Evolutionary conservation across 2,888 invertebrate genomes (phyloP), one percentile per base, ranked within the genome.

Genomic region (Troglohyphantes excavatus): DNA sequence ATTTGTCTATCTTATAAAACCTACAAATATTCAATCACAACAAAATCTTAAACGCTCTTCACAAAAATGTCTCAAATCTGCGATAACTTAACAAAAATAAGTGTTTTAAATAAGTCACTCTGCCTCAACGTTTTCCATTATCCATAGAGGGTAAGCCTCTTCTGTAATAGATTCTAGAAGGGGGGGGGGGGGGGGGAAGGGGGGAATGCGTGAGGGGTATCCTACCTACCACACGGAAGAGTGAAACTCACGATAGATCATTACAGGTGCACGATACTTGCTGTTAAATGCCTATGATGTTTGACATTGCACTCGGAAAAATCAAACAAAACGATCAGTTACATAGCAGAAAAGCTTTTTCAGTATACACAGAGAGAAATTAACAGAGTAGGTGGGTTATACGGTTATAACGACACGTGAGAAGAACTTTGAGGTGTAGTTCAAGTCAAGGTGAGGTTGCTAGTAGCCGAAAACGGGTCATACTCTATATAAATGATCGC

Each of bases 241-340:
- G n/a, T 3, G 26, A 5, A 3, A 72, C 43, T 72, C 46, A 72
- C 53, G 72, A 46, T 26, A 72, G 43, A 72, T 72, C 72, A 72
- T 46, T 72, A 72, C 6, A 26, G 6, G 7, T 19, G 19, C 72
- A 53, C 27, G 72, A 33, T 13, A 39, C 19, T 46, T 26, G 46
- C 72, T n/a, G 46, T 26, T 72, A 46, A 72, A 72, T 72, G 72
- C 46, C n/a, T 27, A 46, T 72, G 46, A n/a, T 46, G 72, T 27
- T 46, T 72, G 72, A 53, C 72, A 72, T 46, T 72, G 46, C 23
- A 72, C 26, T 72, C 23, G 26, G 13, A 33, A 72, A 26, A 27
- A n/a, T 53, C 43, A 72, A 72, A 46, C 53, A 72, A 72, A 72
- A 46, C 46, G 23, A 26, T 46, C 26, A 13, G 19, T 21, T 46